Evolutionary conservation across 2,888 invertebrate genomes (phyloP).

Genomic region (Cataglyphis altisquamis): DNA sequence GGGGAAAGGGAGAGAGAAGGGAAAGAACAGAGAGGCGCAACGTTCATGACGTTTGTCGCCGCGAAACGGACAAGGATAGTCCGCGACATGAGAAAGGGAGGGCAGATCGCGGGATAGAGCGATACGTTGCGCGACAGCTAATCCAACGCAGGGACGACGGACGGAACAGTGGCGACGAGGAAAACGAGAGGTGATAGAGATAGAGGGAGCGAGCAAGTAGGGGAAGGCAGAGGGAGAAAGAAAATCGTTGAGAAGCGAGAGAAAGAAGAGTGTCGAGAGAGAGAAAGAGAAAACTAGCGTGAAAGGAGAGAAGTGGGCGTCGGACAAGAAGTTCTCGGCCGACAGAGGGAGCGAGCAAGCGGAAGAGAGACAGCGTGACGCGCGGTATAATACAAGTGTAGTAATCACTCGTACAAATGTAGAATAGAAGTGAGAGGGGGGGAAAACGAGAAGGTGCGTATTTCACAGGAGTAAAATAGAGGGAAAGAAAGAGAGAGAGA

Average conservation of each 20-base stretch:
- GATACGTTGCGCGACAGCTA: conserved; percentile 1
- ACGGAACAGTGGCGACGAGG: conserved; percentile 9
- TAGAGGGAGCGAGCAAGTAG: conserved; percentile 25
- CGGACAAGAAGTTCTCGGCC: not conserved
- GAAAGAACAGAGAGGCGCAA: conserved; percentile 35
- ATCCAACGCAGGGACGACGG: conserved; percentile 21
- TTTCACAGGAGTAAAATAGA: conserved; percentile 23
- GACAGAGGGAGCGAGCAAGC: conserved; percentile 1
- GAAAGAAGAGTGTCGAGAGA: not conserved
- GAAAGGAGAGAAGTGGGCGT: conserved; percentile 4
- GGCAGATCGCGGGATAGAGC: not conserved
- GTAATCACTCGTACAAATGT: conserved; percentile 19
- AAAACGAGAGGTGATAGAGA: conserved; percentile 37
- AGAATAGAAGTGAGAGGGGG: conserved; percentile 4
- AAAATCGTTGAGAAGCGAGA: conserved; percentile 21
- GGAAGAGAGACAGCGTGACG: conserved; percentile 1
- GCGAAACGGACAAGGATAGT: conserved; percentile 29
- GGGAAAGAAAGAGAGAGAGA: conserved; percentile 32
- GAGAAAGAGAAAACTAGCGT: not conserved
- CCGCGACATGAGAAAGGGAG: not conserved
- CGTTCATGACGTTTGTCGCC: not conserved
- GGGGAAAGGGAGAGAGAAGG: conserved; percentile 48
- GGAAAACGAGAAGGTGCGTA: conserved; percentile 54
- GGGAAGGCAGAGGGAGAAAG: conserved; percentile 22
- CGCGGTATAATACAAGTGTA: conserved; percentile 9